Conservation (phyloP, 2,797 vertebrate species). For the Pygocentrus nattereri region DNA sequence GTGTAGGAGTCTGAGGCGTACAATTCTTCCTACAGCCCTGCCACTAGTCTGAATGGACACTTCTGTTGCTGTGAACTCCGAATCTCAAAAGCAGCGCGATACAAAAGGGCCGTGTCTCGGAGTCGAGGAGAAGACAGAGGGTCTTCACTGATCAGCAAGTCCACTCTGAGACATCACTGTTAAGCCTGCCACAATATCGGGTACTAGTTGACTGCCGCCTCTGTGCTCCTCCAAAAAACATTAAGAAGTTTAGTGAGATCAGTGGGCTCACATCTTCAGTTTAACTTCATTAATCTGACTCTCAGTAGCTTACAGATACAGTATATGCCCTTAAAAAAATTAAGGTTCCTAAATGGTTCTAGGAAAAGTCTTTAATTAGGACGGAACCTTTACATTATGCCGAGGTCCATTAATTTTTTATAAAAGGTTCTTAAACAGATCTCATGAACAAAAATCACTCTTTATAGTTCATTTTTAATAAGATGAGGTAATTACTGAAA, state of each 20-base stretch:
- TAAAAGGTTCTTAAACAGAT: background rate
- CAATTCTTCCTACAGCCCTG: conserved; percentile 51
- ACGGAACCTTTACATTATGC: background rate
- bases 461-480: too few species aligned
- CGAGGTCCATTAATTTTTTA: background rate
- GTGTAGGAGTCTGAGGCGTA: conserved; percentile 55
- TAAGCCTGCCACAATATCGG: conserved; percentile 38
- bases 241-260: background rate
- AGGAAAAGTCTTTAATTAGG: background rate
- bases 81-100: conserved; percentile 35
- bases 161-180: conserved; percentile 32
- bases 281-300: background rate
- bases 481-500: background rate
- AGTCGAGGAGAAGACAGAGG: conserved; percentile 40
- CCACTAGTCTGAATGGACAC: conserved; percentile 53
- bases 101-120: conserved; percentile 51
- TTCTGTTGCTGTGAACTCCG: conserved; percentile 55
- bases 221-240: conserved; percentile 31
- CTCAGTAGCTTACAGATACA: background rate
- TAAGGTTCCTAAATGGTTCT: background rate
- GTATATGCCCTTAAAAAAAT: background rate
- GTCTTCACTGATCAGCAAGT: conserved; percentile 29
- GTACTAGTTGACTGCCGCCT: conserved; percentile 33
- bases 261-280: background rate
- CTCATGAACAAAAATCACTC: too few species aligned